phyloP scores from a whole-genome alignment of 1,140 invertebrate species.

The Zaprionus vittiger region DNA sequence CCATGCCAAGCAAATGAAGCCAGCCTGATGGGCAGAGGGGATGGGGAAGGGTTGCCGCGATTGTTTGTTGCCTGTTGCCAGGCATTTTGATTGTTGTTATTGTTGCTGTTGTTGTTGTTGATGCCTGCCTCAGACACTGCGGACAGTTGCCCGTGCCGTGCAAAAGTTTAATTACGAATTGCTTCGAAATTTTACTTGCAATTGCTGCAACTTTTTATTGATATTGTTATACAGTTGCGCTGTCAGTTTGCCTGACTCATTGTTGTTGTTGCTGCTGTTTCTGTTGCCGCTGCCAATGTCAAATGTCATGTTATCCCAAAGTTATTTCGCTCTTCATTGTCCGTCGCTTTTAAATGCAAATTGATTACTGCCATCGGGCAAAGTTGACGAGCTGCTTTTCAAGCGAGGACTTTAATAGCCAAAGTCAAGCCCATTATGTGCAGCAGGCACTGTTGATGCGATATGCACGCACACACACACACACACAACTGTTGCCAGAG shows the following conservation, averaged over 20 bases:
- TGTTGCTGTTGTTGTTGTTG: slow-evolving; percentile 14
- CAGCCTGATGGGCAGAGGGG: slow-evolving; percentile 17
- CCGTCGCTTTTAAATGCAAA: slow-evolving; percentile 61
- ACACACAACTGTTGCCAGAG: slow-evolving; percentile 1
- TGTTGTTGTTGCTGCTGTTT: slow-evolving; percentile 4
- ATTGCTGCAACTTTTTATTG: slow-evolving; percentile 76
- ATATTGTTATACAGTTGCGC: slow-evolving; percentile 66
- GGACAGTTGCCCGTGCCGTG: slow-evolving; percentile 69
- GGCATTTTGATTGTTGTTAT: slow-evolving; percentile 58
- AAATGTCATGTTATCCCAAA: slow-evolving; percentile 76
- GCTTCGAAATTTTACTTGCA: slow-evolving; percentile 54
- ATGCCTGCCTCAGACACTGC: slow-evolving; percentile 61
- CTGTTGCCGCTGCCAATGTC: slow-evolving; percentile 59
- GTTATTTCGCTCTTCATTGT: slow-evolving; percentile 52
- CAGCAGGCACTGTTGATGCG: slow-evolving; percentile 7
- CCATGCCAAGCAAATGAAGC: slow-evolving; percentile 72
- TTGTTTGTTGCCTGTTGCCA: slow-evolving; percentile 70
- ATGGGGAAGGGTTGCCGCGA: slow-evolving; percentile 11
- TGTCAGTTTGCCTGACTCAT: slow-evolving; percentile 7
- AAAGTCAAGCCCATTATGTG: slow-evolving; percentile 52
- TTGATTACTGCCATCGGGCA: slow-evolving; percentile 71
- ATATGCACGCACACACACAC: neutral
- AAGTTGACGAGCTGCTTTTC: slow-evolving; percentile 56
- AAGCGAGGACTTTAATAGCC: slow-evolving; percentile 54
- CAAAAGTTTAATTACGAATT: slow-evolving; percentile 79